These are phyloP conservation scores for Babylonia areolata DNA, from an alignment of 1,140 invertebrate genomes.

Conservation along the genomic window DNA sequence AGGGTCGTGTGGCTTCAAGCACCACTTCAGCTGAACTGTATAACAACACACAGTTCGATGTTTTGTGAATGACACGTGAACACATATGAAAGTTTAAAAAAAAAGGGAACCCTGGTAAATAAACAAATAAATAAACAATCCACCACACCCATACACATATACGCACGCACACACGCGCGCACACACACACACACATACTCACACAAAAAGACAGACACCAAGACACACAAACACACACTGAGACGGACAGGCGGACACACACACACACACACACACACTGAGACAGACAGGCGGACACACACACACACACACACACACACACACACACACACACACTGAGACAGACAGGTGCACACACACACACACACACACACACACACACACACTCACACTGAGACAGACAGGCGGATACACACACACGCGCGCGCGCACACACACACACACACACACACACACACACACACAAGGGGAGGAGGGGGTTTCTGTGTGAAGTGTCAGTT, in stretches of 20 bases:
- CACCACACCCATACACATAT: too few relatives aligned
- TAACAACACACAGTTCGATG: not conserved
- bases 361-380: constrained; percentile 5
- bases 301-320: too few relatives aligned
- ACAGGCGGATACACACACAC: too few relatives aligned
- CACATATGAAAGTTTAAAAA: not conserved
- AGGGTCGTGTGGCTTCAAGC: not conserved
- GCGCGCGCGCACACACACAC: too few relatives aligned
- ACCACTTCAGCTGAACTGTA: not conserved
- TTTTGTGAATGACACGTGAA: too few relatives aligned
- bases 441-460: too few relatives aligned
- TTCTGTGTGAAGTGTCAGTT: too few relatives aligned
- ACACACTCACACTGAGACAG: not conserved
- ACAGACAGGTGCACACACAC: not conserved
- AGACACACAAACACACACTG: not conserved
- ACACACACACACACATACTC: not conserved
- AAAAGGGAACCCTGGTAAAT: too few relatives aligned
- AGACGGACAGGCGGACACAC: not conserved
- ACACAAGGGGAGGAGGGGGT: too few relatives aligned
- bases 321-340: not conserved
- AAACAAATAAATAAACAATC: too few relatives aligned
- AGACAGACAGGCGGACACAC: not conserved
- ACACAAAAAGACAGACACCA: not conserved
- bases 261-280: not conserved
- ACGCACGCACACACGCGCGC: too few relatives aligned